Evolutionary conservation across 92 coral and sea anemone genomes (phyloP), one percentile per base, ranked within the genome.

Genomic region (Palythoa heliodiscus): DNA sequence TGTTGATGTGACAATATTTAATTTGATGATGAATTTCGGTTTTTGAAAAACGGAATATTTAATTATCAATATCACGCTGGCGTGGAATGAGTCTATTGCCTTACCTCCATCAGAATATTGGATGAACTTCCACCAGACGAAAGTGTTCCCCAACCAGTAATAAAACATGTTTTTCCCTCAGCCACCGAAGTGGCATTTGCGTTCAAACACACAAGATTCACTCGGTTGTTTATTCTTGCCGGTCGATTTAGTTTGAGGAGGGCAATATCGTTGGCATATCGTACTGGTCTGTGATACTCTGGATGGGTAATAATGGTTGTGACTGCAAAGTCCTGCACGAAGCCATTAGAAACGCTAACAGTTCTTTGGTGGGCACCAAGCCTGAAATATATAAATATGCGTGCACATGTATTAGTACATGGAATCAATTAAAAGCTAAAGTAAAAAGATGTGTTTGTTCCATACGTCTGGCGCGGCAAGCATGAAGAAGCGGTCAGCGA

Each of bases 131-230:
- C 82, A 37, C 82, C 70, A 77, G 70, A 77, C 19, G 70, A 57
- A 1, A 70, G 55, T 3, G 70, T 77, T 37, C 82, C 82, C 82
- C 82, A 77, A 29, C 82, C 82, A 57, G 82, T 74, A 9, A 76
- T 76, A n/a, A 11, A 76, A 25, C 82, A 76, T 11, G 39, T 76
- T 35, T 76, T 76, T 48, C 82, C 82, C 22, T 22, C 82, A 16
- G 19, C 20, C 48, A 54, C 17, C 3, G 67, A 10, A 2, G n/a
- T 74, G 11, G 78, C 78, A 11, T 58, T 25, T 22, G 47, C 19
- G 20, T 25, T 16, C 11, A 76, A 55, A 29, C 35, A 29, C 35
- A 29, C 35, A 29, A 29, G 35, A 29, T 29, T 29, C 35, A 29
- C 35, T 29, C 35, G 35, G 35, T 29, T 29, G 35, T 29, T 29